These are phyloP conservation scores for Muscina levida DNA, from an alignment of 2,888 invertebrate genomes.

Conservation along the genomic window DNA sequence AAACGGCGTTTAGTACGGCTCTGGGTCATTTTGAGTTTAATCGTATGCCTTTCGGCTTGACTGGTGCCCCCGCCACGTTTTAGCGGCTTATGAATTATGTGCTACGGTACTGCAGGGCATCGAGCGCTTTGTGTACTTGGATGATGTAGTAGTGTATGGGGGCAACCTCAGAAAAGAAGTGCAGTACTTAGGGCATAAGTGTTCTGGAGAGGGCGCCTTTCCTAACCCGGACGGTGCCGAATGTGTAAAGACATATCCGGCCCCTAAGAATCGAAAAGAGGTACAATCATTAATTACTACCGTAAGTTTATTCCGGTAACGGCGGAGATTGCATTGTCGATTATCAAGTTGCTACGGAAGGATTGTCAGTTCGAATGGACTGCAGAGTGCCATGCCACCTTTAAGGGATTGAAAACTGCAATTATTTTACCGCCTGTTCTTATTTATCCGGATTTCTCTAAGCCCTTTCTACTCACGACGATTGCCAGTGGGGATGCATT, in stretches of 20 bases:
- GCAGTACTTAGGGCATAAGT: neutral
- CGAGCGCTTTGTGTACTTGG: no score
- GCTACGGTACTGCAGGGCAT: no score
- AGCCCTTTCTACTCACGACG: no score
- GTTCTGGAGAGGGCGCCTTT: neutral
- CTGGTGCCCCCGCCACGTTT: no score
- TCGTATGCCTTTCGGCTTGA: no score
- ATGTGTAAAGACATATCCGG: neutral
- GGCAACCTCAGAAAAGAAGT: neutral
- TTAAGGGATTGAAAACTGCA: neutral
- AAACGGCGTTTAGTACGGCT: no score
- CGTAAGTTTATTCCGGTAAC: conserved; percentile 3
- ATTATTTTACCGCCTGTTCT: no score
- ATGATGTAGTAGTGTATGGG: no score
- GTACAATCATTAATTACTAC: conserved; percentile 4
- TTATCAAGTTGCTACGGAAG: neutral
- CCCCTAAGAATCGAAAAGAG: conserved; percentile 3
- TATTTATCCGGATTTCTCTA: no score
- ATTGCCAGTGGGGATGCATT: no score
- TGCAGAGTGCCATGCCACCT: neutral
- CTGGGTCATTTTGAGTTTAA: no score
- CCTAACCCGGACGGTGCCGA: neutral
- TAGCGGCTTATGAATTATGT: no score
- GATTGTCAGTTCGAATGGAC: neutral
- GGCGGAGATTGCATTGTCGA: neutral